Evolutionary conservation across 2,888 invertebrate genomes (phyloP), one percentile per base, ranked within the genome.

Genomic region (Steromphala cineraria): DNA sequence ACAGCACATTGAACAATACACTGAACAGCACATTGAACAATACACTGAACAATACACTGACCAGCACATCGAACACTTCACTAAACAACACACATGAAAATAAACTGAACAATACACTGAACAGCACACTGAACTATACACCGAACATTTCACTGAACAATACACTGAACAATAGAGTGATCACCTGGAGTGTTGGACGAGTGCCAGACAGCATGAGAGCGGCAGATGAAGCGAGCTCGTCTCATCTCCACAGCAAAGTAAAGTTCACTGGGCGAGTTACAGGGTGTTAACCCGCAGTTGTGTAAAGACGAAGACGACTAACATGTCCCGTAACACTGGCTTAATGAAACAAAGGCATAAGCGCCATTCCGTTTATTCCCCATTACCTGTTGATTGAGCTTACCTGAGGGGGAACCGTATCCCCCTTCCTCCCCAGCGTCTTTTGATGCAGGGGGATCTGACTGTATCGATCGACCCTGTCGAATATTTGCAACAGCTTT

Each of bases 401-500:
- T 24, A 62, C 62, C 24, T 62, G 24, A 31, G 21, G 62, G 62
- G 62, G 15, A 56, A 13, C 46, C 46, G 13, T 46, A 46, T 46
- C 46, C 46, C 46, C 46, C 46, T 36, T 46, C 46, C 46, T 46
- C 46, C 46, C 46, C 62, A 31, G 62, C 62, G 62, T 62, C 62
- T 62, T 71, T 71, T 36, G 71, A 71, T 71, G 71, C 71, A 71
- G 71, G 36, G 40, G 36, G 19, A 31, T 71, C 71, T 71, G 15
- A 3, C 36, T 36, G n/a, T 40, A 71, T 71, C 71, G 71, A 71
- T 71, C 36, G 71, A 17, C n/a, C 40, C 36, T 19, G 71, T 71
- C 36, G 40, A 40, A 36, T 71, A 36, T 71, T 71, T 71, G 71
- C 71, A 36, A 71, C 71, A 71, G 71, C 71, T 71, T 71, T 40